Conservation (phyloP, 2,888 invertebrate genomes). For the Bellardia bayeri region DNA sequence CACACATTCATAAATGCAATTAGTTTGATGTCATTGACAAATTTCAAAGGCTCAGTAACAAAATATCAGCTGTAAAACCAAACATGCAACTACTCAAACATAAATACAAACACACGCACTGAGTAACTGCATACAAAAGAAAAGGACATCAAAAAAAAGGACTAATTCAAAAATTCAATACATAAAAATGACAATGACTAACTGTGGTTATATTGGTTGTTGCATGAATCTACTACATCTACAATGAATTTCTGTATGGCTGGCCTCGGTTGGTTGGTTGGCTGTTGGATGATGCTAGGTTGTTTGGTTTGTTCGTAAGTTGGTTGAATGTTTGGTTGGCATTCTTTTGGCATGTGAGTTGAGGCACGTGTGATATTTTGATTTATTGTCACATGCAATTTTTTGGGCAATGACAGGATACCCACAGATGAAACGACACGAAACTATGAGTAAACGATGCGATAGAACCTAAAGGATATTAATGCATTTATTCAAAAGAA, state of each 20-base stretch:
- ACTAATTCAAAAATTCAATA: constrained; percentile 64
- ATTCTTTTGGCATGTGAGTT: constrained; percentile 67
- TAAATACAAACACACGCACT: constrained; percentile 13
- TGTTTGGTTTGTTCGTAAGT: constrained; percentile 29
- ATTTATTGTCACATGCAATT: constrained; percentile 73
- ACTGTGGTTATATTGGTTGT: constrained; percentile 64
- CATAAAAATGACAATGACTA: constrained; percentile 68
- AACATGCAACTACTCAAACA: constrained; percentile 41
- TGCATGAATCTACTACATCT: neutral
- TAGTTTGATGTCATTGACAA: constrained; percentile 69
- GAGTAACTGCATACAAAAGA: neutral
- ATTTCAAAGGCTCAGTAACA: constrained; percentile 65
- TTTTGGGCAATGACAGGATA: constrained; percentile 72
- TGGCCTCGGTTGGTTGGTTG: constrained; percentile 39
- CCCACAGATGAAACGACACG: constrained; percentile 54
- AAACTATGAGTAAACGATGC: constrained; percentile 44
- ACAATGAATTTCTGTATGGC: constrained; percentile 35
- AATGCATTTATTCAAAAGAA: constrained; percentile 55
- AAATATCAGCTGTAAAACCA: constrained; percentile 60
- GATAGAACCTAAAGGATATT: constrained; percentile 56
- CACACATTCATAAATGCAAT: constrained; percentile 39
- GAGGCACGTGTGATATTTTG: constrained; percentile 73
- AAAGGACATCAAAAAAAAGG: constrained; percentile 43
- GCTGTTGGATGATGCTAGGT: constrained; percentile 18
- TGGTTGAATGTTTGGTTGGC: constrained; percentile 29